Evolutionary conservation across 2,113 vertebrate genomes (phyloP).

Genomic region (Grallaria varia): DNA sequence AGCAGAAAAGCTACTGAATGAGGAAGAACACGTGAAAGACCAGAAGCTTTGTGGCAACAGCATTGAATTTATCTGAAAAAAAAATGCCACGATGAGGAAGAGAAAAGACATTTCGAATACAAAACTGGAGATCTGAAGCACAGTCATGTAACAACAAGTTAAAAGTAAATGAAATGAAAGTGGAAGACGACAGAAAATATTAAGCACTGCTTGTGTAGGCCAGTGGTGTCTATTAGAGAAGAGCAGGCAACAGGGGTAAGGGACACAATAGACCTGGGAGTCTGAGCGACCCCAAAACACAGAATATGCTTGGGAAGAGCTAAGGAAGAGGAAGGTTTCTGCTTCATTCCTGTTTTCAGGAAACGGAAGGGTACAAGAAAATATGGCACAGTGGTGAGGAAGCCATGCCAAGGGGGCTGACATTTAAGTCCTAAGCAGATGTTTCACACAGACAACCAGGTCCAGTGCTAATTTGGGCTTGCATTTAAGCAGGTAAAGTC

Average conservation of each 20-base stretch:
- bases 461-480: background rate
- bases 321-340: background rate
- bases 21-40: background rate
- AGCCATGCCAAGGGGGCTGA: background rate
- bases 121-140: background rate
- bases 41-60: background rate
- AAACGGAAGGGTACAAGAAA: background rate
- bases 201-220: background rate
- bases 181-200: background rate
- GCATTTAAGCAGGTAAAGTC: background rate
- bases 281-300: background rate
- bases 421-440: background rate
- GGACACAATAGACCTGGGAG: background rate
- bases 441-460: background rate
- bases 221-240: background rate
- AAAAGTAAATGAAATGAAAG: background rate
- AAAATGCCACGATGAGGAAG: background rate
- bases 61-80: background rate
- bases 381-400: background rate
- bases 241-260: background rate
- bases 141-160: background rate
- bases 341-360: background rate
- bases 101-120: background rate
- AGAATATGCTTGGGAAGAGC: rapidly evolving
- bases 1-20: background rate